Evolutionary conservation across 2,113 vertebrate species (phyloP), one percentile per base, ranked within the genome.

Genomic region (Pseudorectes ferrugineus): DNA sequence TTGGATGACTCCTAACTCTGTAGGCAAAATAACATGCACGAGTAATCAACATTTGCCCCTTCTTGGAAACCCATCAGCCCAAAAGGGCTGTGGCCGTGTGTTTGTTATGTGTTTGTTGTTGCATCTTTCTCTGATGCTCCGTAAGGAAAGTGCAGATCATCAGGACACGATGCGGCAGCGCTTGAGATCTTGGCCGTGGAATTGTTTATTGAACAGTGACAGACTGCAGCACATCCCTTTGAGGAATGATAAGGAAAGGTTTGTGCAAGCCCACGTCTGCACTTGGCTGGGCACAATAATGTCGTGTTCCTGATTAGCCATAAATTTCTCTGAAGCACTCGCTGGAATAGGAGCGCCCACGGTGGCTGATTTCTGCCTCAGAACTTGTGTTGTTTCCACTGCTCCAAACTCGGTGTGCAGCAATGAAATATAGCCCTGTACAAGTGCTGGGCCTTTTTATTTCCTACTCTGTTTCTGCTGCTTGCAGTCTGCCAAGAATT

Each of bases 181-280:
- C 40, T 78, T 4, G 58, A 51, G 72, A 40, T 85, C 88, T 96
- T 94, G 94, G 85, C 84, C 0, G 1, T 29, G 68, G 55, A 80
- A 66, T 67, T 94, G 85, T 95, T 96, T 96, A 36, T 90, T 45
- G 81, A 55, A 11, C 45, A 42, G 76, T 71, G 88, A 86, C 75
- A 92, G 43, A 45, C 55, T 88, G 88, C 78, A 93, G 93, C 72
- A 62, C 93, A 63, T 52, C 5, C 0, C 63, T 93, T 59, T 51
- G 61, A 66, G 17, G 46, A 65, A 25, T 22, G 96, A 95, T 94
- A 95, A 93, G 78, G 71, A 31, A 79, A 78, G 82, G 65, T 92
- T 96, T 92, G 71, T 94, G 71, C 71, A 80, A 89, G 78, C 51
- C 31, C 89, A 88, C 87, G 40, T 89, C 78, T 78, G 79, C 63